Evolutionary conservation across 2,888 invertebrate genomes (phyloP).

Genomic region (Andrena minutula): DNA sequence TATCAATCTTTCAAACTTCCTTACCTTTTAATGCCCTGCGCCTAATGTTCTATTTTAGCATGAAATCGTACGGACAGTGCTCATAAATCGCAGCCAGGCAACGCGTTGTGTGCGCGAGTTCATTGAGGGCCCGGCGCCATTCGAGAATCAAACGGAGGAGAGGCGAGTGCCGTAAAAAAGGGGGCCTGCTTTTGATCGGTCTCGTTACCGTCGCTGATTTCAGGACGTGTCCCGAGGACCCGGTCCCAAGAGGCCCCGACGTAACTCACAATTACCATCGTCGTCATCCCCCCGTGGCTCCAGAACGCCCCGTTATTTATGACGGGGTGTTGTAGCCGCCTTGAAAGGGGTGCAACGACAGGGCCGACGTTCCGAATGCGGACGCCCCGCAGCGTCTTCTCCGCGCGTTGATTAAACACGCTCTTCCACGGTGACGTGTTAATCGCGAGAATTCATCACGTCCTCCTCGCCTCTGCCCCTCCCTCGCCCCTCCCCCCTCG

Average conservation of each 20-base stretch:
- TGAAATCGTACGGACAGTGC: background rate
- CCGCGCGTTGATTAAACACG: conserved; percentile 81
- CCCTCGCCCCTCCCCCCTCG: background rate
- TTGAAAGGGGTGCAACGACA: conserved; percentile 72
- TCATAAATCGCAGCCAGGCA: conserved; percentile 28
- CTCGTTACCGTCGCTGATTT: conserved; percentile 69
- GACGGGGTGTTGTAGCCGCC: conserved; percentile 74
- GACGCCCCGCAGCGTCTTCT: conserved; percentile 81
- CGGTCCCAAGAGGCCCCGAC: conserved; percentile 56
- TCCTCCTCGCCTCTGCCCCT: conserved; percentile 55
- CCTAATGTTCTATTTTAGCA: background rate
- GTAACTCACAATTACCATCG: conserved; percentile 80
- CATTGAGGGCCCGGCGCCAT: conserved; percentile 2
- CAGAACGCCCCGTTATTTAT: conserved; percentile 78
- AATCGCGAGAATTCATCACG: conserved; percentile 81
- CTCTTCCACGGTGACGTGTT: conserved; percentile 82
- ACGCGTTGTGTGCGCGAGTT: conserved; percentile 18
- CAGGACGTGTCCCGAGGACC: conserved; percentile 52
- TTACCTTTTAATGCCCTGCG: no score
- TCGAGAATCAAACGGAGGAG: conserved; percentile 16
- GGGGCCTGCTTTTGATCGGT: conserved; percentile 55
- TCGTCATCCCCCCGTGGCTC: conserved; percentile 75
- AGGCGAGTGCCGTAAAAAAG: conserved; percentile 18
- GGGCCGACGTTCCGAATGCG: conserved; percentile 73
- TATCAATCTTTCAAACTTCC: no score